A percentile compares a stretch with the other conserved stretches of the same genome.
phyloP scores from a whole-genome alignment of 2,888 invertebrate genomes.

The Tuberolachnus salignus region DNA sequence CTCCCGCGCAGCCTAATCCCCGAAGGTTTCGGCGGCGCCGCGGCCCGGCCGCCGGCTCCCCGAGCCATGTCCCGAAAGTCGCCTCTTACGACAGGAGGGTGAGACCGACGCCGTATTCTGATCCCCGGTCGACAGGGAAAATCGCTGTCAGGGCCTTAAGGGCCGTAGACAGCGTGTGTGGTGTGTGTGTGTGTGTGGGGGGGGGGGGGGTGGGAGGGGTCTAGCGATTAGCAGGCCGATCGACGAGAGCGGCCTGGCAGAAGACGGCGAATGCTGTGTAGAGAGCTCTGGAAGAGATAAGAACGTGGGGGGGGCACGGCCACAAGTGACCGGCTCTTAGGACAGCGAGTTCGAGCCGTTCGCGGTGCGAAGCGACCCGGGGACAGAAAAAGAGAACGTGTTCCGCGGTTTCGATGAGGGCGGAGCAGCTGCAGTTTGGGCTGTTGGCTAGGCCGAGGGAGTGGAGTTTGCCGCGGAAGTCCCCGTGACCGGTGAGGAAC shows the following conservation, averaged over 20 bases:
- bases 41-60: not conserved
- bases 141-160: not conserved
- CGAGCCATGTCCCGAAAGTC: not conserved
- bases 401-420: not conserved
- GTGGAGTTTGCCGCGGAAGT: not conserved
- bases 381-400: no score
- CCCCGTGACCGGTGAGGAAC: not conserved
- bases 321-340: no score
- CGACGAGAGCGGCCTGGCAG: no score
- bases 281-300: no score
- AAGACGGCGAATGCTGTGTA: no score
- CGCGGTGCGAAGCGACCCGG: no score
- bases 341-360: no score
- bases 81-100: not conserved
- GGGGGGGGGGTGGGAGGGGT: no score
- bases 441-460: not conserved
- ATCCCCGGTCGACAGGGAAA: not conserved
- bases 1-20: not conserved
- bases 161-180: not conserved
- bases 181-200: no score
- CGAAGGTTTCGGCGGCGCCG: not conserved
- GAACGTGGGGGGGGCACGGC: no score
- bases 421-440: not conserved
- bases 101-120: not conserved
- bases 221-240: no score